Evolutionary conservation across 2,113 vertebrate species (phyloP).

Genomic region (Pelmatolapia mariae): DNA sequence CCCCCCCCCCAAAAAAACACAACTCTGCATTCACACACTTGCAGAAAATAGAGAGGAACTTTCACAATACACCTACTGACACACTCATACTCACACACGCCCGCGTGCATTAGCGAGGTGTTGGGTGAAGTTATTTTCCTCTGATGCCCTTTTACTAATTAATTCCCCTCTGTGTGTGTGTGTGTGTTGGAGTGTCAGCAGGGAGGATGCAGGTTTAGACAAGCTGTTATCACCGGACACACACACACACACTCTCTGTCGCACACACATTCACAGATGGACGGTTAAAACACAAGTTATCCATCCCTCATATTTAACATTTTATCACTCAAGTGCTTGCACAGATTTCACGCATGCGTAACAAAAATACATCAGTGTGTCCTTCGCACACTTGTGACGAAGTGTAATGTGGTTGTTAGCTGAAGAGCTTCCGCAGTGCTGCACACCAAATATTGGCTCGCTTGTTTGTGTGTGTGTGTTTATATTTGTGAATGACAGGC

Average conservation of each 20-base stretch:
- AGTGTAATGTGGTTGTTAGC: background rate
- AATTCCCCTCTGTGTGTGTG: background rate
- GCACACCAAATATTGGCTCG: background rate
- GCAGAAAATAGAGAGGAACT: background rate
- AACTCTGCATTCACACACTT: background rate
- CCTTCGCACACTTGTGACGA: background rate
- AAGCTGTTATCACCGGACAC: background rate
- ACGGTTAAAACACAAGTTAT: background rate
- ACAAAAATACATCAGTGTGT: background rate
- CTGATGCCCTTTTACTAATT: slow-evolving; percentile 6
- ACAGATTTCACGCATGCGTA: background rate
- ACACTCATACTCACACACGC: background rate
- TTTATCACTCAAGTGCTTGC: background rate
- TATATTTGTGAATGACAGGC: background rate
- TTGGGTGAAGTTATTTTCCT: background rate
- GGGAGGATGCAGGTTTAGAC: slow-evolving; percentile 29
- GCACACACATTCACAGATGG: background rate
- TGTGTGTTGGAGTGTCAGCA: background rate
- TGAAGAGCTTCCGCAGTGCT: background rate
- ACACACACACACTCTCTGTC: background rate
- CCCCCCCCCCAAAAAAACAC: too few species aligned
- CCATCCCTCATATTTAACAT: background rate
- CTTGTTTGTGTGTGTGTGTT: slow-evolving; percentile 3
- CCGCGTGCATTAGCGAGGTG: background rate
- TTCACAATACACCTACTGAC: background rate